Evolutionary conservation across 2,888 invertebrate species (phyloP), one percentile per base, ranked within the genome.

Genomic region (Macrosoma leucophasiata): DNA sequence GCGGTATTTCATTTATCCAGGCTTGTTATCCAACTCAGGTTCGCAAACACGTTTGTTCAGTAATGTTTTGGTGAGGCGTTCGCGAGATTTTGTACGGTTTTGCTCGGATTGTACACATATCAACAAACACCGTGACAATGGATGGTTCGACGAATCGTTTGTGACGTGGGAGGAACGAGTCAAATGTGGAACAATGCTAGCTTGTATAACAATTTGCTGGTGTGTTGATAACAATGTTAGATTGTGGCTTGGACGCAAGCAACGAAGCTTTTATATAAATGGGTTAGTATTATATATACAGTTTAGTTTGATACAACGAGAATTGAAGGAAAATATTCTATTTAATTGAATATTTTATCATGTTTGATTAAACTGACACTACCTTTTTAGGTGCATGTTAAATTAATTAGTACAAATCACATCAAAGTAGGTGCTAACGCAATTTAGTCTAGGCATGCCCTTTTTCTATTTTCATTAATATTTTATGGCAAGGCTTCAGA

Each of bases 111-210:
- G 58, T 56, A 56, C 58, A 52, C 53, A 60, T 58, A 61, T 65
- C 75, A 84, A 82, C 81, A 82, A 82, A 78, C 75, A 76, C 36
- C 40, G 61, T 71, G 65, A 84, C 82, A 84, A 82, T 84, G 77
- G 79, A 59, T 55, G 62, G 64, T 81, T 78, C 77, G 63, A 44
- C 61, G 82, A 79, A 81, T 52, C 62, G 63, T 50, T 62, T 71
- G 77, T 77, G 77, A 75, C 61, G 62, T 60, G 61, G 57, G 55
- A 52, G 45, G 51, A 53, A 54, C 67, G 69, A 59, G 51, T 41
- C 77, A 70, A 72, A 78, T 75, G 73, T 73, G 66, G 73, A 79
- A 84, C 82, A 84, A 82, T 82, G 75, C 65, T 71, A 75, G 77
- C 65, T 71, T 76, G 77, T 74, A 73, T 71, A 81, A 79, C 77